phyloP scores from a whole-genome alignment of 2,113 vertebrate genomes.

The Plestiodon gilberti region DNA sequence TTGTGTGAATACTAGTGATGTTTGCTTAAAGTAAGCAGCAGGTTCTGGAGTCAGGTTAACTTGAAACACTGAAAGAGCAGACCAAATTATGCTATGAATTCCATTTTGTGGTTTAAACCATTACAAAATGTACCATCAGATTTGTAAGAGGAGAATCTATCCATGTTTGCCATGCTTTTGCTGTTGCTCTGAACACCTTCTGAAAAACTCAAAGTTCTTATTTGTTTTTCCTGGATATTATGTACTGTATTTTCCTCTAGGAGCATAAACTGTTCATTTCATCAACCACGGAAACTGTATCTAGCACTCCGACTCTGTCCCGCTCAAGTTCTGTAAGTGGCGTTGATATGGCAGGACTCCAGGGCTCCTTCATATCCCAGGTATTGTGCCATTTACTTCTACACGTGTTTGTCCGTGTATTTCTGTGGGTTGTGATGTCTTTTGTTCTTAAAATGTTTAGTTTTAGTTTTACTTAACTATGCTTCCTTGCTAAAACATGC shows the following conservation, averaged over 20 bases:
- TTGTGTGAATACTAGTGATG: slow-evolving; percentile 17
- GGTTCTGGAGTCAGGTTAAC: background rate
- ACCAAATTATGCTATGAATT: fast-evolving
- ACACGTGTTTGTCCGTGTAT: background rate
- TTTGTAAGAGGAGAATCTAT: background rate
- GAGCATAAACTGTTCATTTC: slow-evolving; percentile 82
- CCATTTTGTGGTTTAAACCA: background rate
- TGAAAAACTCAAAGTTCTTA: background rate
- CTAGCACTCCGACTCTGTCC: slow-evolving; percentile 91
- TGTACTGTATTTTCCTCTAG: slow-evolving; percentile 66
- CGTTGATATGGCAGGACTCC: slow-evolving; percentile 85
- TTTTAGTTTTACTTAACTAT: background rate
- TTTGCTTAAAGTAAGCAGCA: background rate
- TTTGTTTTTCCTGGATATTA: background rate
- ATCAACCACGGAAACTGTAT: slow-evolving; percentile 80
- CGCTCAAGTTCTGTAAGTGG: slow-evolving; percentile 95
- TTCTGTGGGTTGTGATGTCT: background rate
- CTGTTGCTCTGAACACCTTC: no score
- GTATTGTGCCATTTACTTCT: slow-evolving; percentile 64
- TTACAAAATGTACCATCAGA: background rate
- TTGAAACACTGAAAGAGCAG: background rate
- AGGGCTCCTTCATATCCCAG: slow-evolving; percentile 89
- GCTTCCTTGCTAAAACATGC: background rate
- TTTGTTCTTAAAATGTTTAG: fast-evolving
- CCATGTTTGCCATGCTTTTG: background rate